Base-by-base conservation (phyloP, 2,888 invertebrate genomes). In the Ditula angustiorana region DNA sequence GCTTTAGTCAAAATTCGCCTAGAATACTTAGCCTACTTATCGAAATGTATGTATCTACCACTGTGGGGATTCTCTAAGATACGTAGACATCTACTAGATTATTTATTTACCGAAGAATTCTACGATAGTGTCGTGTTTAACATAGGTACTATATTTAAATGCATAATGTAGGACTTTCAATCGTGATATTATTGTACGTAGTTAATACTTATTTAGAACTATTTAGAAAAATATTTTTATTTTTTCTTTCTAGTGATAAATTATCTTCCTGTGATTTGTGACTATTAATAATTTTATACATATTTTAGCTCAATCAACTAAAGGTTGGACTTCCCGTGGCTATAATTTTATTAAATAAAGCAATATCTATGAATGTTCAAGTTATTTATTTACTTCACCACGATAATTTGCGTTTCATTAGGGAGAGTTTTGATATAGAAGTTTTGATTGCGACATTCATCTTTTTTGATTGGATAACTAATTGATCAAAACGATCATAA, bases 231-330 rank as follows among this genome's bases (percentile, higher is more conserved):
- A 82, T 73, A 63, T 74, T 79, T 80, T 85, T 82, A 80, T 85
- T 85, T 83, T 85, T 79, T 85, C 74, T 76, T 77, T 83, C 79
- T 83, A 86, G 85, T 81, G 78, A 83, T 81, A 80, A 77, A 81
- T 71, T 80, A 88, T 80, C 85, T 89, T 91, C 88, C 90, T 91
- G 91, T 91, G 90, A 91, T 90, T 90, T 85, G 82, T 88, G 85
- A 87, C 85, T 90, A 87, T 85, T 87, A 76, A 86, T 87, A 87
- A 87, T 90, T 91, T 90, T 90, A 84, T 89, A 91, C 88, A 79
- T 82, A 82, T 85, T 85, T 78, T 88, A 88, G 87, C 86, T 91
- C 86, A 88, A 88, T 80, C 76, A 76, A 81, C 74, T 80, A 75
- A 83, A 83, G 81, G 81, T 87, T 83, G 77, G 81, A 85, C 82